phyloP scores from a whole-genome alignment of 2,113 vertebrate genomes.

The Seriola quinqueradiata region DNA sequence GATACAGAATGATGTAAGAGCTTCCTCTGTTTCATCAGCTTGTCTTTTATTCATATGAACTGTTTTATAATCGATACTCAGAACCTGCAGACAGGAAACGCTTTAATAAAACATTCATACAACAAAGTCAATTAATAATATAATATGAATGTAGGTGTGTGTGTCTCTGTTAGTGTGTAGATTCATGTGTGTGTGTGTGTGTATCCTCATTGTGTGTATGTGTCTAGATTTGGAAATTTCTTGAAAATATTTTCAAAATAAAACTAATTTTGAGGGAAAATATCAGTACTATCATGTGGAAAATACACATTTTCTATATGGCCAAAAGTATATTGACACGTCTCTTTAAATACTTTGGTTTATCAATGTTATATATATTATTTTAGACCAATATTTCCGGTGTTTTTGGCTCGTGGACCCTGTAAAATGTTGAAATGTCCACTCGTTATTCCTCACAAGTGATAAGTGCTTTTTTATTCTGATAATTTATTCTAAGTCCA shows the following conservation, averaged over 20 bases:
- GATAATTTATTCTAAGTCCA: too few species aligned
- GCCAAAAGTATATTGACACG: neutral
- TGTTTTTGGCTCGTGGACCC: too few species aligned
- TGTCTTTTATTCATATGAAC: constrained; percentile 21
- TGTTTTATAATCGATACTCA: constrained; percentile 52
- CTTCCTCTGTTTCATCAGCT: neutral
- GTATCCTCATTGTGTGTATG: neutral
- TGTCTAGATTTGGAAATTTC: neutral
- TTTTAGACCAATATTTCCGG: too few species aligned
- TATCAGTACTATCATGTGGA: neutral
- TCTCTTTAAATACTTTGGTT: neutral
- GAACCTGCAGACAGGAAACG: constrained; percentile 32
- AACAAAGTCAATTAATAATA: constrained; percentile 16
- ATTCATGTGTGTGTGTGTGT: neutral
- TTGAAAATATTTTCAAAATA: neutral
- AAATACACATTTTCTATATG: too few species aligned
- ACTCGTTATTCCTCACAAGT: too few species aligned
- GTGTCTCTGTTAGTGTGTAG: neutral
- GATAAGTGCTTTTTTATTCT: too few species aligned
- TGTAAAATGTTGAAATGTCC: too few species aligned
- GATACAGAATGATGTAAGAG: neutral
- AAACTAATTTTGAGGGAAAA: neutral
- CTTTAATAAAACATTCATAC: constrained; percentile 55
- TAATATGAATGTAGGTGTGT: neutral
- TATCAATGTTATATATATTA: too few species aligned